These are phyloP conservation scores for Seira musarum DNA, from an alignment of 2,888 invertebrate species.

Conservation along the genomic window DNA sequence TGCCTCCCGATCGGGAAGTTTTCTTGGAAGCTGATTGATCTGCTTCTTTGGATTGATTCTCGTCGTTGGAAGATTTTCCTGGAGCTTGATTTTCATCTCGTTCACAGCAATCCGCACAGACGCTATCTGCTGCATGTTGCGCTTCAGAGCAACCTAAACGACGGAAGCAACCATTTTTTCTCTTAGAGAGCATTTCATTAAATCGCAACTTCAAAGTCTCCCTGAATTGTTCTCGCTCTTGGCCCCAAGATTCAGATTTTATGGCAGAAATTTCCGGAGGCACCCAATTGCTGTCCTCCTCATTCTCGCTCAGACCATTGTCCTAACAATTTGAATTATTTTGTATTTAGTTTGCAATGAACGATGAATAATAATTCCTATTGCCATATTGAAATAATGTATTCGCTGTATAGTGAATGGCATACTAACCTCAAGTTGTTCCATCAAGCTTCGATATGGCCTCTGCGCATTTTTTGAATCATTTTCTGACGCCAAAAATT, in stretches of 20 bases:
- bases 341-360: not conserved
- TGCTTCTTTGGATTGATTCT: constrained; percentile 28
- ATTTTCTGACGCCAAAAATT: constrained; percentile 36
- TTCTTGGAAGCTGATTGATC: constrained; percentile 30
- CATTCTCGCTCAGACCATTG: constrained; percentile 54
- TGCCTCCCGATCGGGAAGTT: constrained; percentile 19
- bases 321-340: constrained; percentile 22
- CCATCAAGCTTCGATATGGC: constrained; percentile 66
- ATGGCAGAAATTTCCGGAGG: constrained; percentile 63
- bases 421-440: constrained; percentile 62
- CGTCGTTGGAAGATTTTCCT: constrained; percentile 14
- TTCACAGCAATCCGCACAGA: constrained; percentile 38
- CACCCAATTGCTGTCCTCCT: constrained; percentile 57
- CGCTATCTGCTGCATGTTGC: constrained; percentile 26
- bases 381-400: not conserved
- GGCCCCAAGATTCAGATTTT: constrained; percentile 56
- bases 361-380: not conserved
- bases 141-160: constrained; percentile 32
- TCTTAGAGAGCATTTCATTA: constrained; percentile 58
- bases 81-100: constrained; percentile 44
- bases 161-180: constrained; percentile 34
- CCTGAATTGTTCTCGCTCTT: constrained; percentile 59
- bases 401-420: not conserved
- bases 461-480: constrained; percentile 40
- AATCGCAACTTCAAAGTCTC: constrained; percentile 57